Evolutionary conservation across 2,888 invertebrate species (phyloP), one percentile per base, ranked within the genome.

Genomic region (Smittia sp.): DNA sequence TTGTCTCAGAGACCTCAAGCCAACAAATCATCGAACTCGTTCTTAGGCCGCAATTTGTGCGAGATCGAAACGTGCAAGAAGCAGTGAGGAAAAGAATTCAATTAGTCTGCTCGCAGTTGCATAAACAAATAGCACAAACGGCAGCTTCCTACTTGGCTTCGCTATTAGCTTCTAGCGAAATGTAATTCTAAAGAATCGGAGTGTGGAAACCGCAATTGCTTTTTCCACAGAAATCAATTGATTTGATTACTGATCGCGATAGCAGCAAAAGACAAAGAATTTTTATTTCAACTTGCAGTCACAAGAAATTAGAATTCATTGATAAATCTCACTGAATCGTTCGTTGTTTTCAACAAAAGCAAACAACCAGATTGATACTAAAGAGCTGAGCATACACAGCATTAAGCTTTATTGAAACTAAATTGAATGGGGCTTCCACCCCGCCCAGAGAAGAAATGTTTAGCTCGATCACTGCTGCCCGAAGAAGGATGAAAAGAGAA

Each of bases 11-110:
- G n/a, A n/a, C n/a, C n/a, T 38, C 6, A 38, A 38, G 38, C 38
- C 38, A 58, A 18, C 7, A 22, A 20, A 18, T 2, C 58, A 58
- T 22, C 15, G 13, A 63, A 25, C 9, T 27, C 63, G 27, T 63
- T 63, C 63, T 63, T n/a, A n/a, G n/a, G n/a, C n/a, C n/a, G n/a
- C n/a, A n/a, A n/a, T n/a, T n/a, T 63, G 63, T 63, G 63, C 63
- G 63, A 22, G n/a, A 63, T 25, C 63, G 63, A 25, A 63, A 63
- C 63, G 63, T 58, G 58, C 58, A 18, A 22, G 22, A 58, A 18
- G n/a, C 38, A 11, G 52, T 7, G 15, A 7, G 4, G n/a, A 18
- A 63, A 25, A 13, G 13, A 27, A 63, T 63, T 63, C 25, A 63
- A 63, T 63, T 63, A 63, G 27, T 4, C 1, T n/a, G 63, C 27